These are phyloP conservation scores for Sebastes elongatus DNA, from an alignment of 2,797 vertebrate species.

Conservation along the genomic window DNA sequence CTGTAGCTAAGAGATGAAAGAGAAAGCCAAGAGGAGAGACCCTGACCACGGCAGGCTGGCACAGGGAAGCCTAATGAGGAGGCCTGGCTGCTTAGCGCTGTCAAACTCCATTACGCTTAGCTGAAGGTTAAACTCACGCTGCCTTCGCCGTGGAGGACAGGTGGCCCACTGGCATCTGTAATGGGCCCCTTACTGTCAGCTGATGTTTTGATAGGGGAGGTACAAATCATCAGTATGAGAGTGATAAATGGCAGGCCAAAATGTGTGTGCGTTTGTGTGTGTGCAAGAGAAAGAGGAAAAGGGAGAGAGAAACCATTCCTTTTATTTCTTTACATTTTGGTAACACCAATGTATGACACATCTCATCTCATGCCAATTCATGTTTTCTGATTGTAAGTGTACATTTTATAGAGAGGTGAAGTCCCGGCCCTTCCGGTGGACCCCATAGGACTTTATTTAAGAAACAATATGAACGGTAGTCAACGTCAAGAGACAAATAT, in stretches of 20 bases:
- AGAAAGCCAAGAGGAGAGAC: slow-evolving; percentile 61
- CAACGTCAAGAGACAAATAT: too few species aligned
- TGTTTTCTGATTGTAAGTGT: background rate
- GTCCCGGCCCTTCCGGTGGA: too few species aligned
- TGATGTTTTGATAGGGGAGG: slow-evolving; percentile 32
- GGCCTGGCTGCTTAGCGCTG: slow-evolving; percentile 60
- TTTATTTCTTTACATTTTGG: background rate
- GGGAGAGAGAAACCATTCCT: background rate
- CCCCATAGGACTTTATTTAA: too few species aligned
- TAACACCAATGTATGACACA: background rate
- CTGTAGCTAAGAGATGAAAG: slow-evolving; percentile 71
- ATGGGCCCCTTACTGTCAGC: slow-evolving; percentile 28
- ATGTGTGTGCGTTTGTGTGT: background rate
- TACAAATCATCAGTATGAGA: slow-evolving; percentile 34
- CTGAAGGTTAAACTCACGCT: slow-evolving; percentile 60
- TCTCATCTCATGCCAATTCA: background rate
- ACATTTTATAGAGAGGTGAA: background rate
- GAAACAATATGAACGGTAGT: too few species aligned
- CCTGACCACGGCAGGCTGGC: slow-evolving; percentile 61
- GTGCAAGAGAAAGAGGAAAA: background rate
- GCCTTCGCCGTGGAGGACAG: slow-evolving; percentile 57
- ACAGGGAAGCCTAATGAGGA: slow-evolving; percentile 64
- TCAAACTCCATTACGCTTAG: slow-evolving; percentile 63
- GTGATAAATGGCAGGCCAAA: slow-evolving; percentile 13
- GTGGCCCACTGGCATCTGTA: slow-evolving; percentile 51